Evolutionary conservation across 2,888 invertebrate species (phyloP), one percentile per base, ranked within the genome.

Genomic region (Stratiomys singularior): DNA sequence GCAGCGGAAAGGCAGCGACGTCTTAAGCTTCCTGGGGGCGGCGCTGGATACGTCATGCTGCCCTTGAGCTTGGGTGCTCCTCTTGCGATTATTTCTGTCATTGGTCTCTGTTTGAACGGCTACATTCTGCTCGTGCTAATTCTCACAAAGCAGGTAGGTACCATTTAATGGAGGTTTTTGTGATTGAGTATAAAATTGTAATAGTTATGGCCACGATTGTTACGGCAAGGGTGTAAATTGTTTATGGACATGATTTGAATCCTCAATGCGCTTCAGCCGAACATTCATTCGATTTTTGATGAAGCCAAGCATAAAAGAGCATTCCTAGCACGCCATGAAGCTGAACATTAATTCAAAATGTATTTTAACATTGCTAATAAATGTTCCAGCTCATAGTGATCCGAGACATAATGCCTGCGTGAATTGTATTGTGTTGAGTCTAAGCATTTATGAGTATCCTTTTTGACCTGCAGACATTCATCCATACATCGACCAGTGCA

Each of bases 31-130:
- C 28, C 66, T 15, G 58, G 44, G 64, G 72, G 52, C 27, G 67
- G 69, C 25, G 69, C 58, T 25, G 52, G 56, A 77, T 77, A 69
- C 69, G 69, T 69, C 69, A 77, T 78, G 74, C 76, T 78, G 67
- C 78, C 78, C 78, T 66, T 78, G 66, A 77, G 77, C 69, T 69
- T 77, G 30, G 74, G 76, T 47, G 67, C 76, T 30, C 67, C 76
- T 28, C 78, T 78, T 58, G 78, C 78, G 25, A 76, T 76, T 56
- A 67, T 78, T 56, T 78, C 78, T 15, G 58, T 76, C 74, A 44
- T 78, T 64, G 78, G 78, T 56, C 74, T 78, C 21, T 66, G 67
- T 30, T 60, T 78, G 52, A 78, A 78, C 58, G 78, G 74, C 56
- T 78, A 78, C 37, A 78, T 78, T 28, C 18, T 78, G 15, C 76